phyloP scores from a whole-genome alignment of 2,797 vertebrate genomes.

The Chanos chanos region DNA sequence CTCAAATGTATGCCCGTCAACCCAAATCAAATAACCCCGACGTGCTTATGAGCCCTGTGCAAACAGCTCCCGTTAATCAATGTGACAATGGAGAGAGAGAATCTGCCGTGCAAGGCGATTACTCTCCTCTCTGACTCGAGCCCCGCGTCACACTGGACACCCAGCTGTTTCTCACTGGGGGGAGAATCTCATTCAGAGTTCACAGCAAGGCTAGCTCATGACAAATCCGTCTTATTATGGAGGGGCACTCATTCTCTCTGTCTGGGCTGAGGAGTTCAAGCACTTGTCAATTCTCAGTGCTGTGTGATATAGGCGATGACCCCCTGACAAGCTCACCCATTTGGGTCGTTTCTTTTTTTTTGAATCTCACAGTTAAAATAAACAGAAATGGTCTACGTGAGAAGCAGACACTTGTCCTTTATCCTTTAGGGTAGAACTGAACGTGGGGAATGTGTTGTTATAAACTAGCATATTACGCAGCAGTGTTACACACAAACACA shows the following conservation, averaged over 20 bases:
- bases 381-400: conserved; percentile 49
- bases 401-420: conserved; percentile 2
- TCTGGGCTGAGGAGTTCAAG: conserved; percentile 47
- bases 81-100: conserved; percentile 10
- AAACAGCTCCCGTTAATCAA: conserved; percentile 27
- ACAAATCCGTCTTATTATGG: conserved; percentile 41
- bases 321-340: conserved; percentile 57
- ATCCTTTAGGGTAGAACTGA: no score
- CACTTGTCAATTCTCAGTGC: conserved; percentile 59
- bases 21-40: conserved; percentile 10
- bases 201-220: conserved; percentile 26
- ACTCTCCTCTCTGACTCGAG: no score
- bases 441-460: no score
- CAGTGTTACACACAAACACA: no score
- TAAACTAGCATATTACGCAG: no score
- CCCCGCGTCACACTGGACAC: neutral
- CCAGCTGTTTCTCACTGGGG: conserved; percentile 8
- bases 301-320: conserved; percentile 67
- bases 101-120: conserved; percentile 10
- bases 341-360: conserved; percentile 51
- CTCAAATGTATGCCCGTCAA: neutral
- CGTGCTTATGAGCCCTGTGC: conserved; percentile 13
- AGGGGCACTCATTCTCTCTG: conserved; percentile 47
- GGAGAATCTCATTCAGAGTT: conserved; percentile 2
- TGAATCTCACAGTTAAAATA: conserved; percentile 48